phyloP scores from a whole-genome alignment of 2,888 invertebrate genomes.

The Glaucopsyche alexis region DNA sequence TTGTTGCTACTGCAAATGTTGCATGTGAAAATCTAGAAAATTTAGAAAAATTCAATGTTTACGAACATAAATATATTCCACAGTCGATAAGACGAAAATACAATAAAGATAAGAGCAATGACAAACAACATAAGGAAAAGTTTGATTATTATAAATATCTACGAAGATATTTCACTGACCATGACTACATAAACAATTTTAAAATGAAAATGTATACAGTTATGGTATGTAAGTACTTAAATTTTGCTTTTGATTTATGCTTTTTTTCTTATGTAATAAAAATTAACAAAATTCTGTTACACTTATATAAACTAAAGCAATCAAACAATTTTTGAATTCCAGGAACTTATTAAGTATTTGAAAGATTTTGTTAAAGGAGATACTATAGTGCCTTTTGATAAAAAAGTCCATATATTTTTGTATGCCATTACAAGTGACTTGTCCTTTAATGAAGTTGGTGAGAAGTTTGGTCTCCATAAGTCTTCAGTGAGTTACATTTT shows the following conservation, averaged over 20 bases:
- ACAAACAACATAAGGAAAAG: constrained; percentile 37
- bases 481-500: constrained; percentile 66
- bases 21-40: constrained; percentile 63
- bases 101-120: constrained; percentile 31
- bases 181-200: constrained; percentile 57
- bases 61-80: constrained; percentile 41
- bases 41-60: constrained; percentile 50
- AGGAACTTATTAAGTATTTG: constrained; percentile 59
- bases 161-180: constrained; percentile 53
- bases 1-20: constrained; percentile 62
- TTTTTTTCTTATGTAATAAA: no score
- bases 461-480: constrained; percentile 64
- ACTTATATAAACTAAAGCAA: neutral
- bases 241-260: neutral
- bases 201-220: constrained; percentile 63
- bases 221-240: constrained; percentile 48
- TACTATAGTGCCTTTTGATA: constrained; percentile 57
- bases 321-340: constrained; percentile 44
- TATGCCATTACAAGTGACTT: constrained; percentile 61
- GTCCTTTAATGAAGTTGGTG: constrained; percentile 63
- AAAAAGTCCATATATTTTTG: constrained; percentile 69
- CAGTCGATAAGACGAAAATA: constrained; percentile 32
- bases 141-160: constrained; percentile 53
- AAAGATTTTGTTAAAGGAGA: constrained; percentile 50
- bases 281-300: neutral